These are phyloP conservation scores for Apamea sordens DNA, from an alignment of 2,888 invertebrate species.

Conservation along the genomic window DNA sequence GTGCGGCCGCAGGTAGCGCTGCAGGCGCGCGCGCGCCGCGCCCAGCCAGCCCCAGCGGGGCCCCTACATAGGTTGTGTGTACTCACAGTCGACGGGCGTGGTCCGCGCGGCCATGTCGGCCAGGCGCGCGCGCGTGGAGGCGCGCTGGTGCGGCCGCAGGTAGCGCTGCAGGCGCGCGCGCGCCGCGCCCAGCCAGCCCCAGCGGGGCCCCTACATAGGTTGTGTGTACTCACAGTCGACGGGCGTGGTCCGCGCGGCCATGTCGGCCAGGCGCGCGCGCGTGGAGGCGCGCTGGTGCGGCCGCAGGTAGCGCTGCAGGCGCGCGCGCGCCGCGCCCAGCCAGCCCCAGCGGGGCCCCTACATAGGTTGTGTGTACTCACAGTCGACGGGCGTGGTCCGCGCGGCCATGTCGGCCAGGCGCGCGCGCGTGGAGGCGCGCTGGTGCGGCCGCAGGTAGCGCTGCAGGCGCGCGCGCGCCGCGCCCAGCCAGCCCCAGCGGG, in stretches of 20 bases:
- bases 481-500: slow-evolving; percentile 63
- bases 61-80: too few species aligned
- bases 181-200: slow-evolving; percentile 50
- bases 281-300: slow-evolving; percentile 73
- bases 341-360: too few species aligned
- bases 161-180: slow-evolving; percentile 71
- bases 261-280: slow-evolving; percentile 74
- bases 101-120: slow-evolving; percentile 76
- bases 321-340: too few species aligned
- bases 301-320: too few species aligned
- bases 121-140: slow-evolving; percentile 74
- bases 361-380: slow-evolving; percentile 72
- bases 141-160: slow-evolving; percentile 77
- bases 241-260: slow-evolving; percentile 75
- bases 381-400: slow-evolving; percentile 73
- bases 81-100: slow-evolving; percentile 75
- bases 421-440: slow-evolving; percentile 73
- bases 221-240: slow-evolving; percentile 72
- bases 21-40: too few species aligned
- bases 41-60: too few species aligned
- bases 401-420: slow-evolving; percentile 77
- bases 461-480: slow-evolving; percentile 65
- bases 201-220: too few species aligned
- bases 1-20: background rate
- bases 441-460: slow-evolving; percentile 77